Evolutionary conservation across 2,113 vertebrate genomes (phyloP).

Genomic region (Phyllostomus discolor): DNA sequence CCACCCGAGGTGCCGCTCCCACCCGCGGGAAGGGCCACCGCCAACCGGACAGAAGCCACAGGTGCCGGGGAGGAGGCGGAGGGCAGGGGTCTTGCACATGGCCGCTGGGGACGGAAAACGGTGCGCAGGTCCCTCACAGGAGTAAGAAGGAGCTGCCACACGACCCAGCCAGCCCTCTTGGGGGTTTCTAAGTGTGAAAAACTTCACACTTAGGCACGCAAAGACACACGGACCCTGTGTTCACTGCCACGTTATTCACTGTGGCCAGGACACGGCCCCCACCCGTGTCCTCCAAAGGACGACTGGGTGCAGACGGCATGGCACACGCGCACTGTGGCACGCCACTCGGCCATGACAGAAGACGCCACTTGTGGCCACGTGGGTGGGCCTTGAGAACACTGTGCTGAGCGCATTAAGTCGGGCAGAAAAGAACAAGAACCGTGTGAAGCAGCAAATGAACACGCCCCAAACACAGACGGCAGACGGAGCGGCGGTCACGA

Average conservation of each 20-base stretch:
- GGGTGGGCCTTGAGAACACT: neutral
- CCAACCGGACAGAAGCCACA: neutral
- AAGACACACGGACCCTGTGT: neutral
- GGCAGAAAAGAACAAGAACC: neutral
- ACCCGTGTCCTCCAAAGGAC: neutral
- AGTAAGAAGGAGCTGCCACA: neutral
- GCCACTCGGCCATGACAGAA: too few relatives aligned
- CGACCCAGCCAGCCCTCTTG: neutral
- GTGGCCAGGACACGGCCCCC: neutral
- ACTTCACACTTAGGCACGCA: too few relatives aligned
- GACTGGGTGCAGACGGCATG: too few relatives aligned
- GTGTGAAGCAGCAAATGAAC: neutral
- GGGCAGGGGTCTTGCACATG: neutral
- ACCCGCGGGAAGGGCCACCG: neutral
- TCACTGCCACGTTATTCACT: neutral
- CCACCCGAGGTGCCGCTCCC: neutral
- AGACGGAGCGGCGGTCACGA: neutral
- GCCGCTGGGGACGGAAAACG: neutral
- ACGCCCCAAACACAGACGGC: neutral
- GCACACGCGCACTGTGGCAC: neutral
- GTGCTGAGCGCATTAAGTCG: neutral
- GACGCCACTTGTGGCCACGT: neutral
- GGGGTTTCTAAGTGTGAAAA: neutral
- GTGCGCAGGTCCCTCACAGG: neutral
- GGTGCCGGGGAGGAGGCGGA: too few relatives aligned